Evolutionary conservation across 2,797 vertebrate genomes (phyloP).

Genomic region (Lagodon rhomboides): DNA sequence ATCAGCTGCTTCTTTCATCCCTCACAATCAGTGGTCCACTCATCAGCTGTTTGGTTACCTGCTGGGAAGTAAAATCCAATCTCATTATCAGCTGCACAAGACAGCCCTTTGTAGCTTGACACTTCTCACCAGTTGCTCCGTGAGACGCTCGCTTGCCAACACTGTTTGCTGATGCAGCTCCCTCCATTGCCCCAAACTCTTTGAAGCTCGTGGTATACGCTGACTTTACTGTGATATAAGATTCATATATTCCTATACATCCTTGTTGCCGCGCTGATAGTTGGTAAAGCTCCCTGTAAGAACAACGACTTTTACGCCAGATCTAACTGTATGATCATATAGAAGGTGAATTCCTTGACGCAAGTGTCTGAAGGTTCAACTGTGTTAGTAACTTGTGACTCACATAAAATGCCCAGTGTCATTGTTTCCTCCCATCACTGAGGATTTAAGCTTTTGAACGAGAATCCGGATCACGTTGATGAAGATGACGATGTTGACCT

Average conservation of each 20-base stretch:
- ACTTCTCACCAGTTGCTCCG: background rate
- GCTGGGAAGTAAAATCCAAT: constrained; percentile 16
- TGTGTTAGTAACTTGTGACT: constrained; percentile 59
- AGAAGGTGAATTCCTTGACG: background rate
- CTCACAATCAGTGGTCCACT: constrained; percentile 18
- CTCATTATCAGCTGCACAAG: constrained; percentile 1
- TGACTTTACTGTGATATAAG: background rate
- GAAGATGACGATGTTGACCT: constrained; percentile 93
- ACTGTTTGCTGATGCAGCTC: background rate
- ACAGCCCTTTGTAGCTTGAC: background rate
- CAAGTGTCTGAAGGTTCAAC: background rate
- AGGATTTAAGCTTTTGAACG: constrained; percentile 89
- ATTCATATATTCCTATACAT: constrained; percentile 1
- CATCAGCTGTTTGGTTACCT: constrained; percentile 1
- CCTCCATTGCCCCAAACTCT: background rate
- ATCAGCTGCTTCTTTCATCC: constrained; percentile 16
- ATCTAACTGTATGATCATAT: background rate
- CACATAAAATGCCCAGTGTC: constrained; percentile 91
- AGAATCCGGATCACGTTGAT: constrained; percentile 91
- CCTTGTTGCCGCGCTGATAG: background rate
- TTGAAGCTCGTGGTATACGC: background rate
- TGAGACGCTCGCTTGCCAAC: background rate
- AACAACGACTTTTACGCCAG: background rate
- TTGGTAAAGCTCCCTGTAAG: background rate
- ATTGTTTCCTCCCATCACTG: constrained; percentile 83